Evolutionary conservation across 2,797 vertebrate genomes (phyloP).

Genomic region (Ptychobarbus kaznakovi): DNA sequence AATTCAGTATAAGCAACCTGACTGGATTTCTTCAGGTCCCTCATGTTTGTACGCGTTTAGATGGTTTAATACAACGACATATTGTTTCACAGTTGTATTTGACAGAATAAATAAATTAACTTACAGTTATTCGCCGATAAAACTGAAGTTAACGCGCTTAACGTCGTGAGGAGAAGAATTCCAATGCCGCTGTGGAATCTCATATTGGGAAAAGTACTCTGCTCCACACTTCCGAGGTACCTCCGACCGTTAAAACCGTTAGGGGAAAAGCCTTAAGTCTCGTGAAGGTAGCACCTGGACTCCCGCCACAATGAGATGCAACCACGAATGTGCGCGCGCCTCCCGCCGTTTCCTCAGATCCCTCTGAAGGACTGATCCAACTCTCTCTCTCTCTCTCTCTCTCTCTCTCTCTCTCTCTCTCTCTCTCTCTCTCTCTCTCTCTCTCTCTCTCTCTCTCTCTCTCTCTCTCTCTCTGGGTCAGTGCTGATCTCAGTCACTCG

Average conservation of each 20-base stretch:
- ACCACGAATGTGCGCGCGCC: constrained; percentile 37
- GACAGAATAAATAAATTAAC: constrained; percentile 19
- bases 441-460: constrained; percentile 30
- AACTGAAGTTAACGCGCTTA: constrained; percentile 50
- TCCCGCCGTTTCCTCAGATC: constrained; percentile 40
- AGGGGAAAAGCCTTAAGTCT: constrained; percentile 8
- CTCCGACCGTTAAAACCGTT: constrained; percentile 38
- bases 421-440: constrained; percentile 19
- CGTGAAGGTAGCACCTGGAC: constrained; percentile 7
- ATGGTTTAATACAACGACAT: background rate
- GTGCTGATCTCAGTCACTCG: background rate
- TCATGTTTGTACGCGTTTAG: background rate
- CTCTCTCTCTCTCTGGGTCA: background rate
- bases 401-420: background rate
- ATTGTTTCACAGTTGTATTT: background rate
- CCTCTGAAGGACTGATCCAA: constrained; percentile 41
- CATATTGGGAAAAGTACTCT: constrained; percentile 45
- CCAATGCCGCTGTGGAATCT: constrained; percentile 35
- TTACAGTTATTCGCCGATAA: constrained; percentile 59
- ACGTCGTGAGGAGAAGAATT: constrained; percentile 34
- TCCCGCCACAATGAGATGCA: constrained; percentile 32
- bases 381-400: background rate
- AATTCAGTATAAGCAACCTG: background rate
- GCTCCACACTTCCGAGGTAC: background rate
- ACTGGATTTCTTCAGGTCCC: background rate